Evolutionary conservation across 2,888 invertebrate species (phyloP).

Genomic region (Leucophenga montana): DNA sequence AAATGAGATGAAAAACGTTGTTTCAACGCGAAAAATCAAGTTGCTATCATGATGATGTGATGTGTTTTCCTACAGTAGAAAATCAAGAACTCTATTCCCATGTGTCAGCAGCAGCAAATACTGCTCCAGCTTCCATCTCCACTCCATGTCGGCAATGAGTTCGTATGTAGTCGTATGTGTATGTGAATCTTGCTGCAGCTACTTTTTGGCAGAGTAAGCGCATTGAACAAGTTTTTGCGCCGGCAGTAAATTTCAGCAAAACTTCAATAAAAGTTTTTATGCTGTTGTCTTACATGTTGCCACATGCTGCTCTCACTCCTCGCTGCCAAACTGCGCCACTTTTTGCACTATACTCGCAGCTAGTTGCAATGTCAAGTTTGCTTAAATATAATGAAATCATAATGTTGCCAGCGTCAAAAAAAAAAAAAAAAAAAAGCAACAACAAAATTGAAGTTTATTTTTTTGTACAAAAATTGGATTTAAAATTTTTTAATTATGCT

Average conservation of each 20-base stretch:
- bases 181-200: not conserved
- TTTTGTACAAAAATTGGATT: not conserved
- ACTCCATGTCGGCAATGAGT: not conserved
- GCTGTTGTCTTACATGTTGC: not conserved
- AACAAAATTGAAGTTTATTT: not conserved
- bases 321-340: not conserved
- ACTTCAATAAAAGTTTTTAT: constrained; percentile 4
- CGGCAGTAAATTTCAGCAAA: constrained; percentile 3
- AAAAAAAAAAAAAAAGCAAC: not conserved
- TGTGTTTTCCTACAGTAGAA: not conserved
- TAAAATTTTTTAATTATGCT: constrained; percentile 12
- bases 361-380: not conserved
- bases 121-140: not conserved
- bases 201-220: not conserved
- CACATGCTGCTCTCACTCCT: too few species aligned
- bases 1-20: constrained; percentile 14
- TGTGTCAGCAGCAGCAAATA: constrained; percentile 1
- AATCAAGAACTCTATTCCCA: not conserved
- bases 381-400: constrained; percentile 12
- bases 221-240: not conserved
- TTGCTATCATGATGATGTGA: not conserved
- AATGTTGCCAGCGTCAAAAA: not conserved
- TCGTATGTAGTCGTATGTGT: not conserved
- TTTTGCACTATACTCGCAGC: not conserved
- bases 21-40: not conserved